Base-by-base conservation (phyloP, 2,113 vertebrate species). In the Crotalus horridus region DNA sequence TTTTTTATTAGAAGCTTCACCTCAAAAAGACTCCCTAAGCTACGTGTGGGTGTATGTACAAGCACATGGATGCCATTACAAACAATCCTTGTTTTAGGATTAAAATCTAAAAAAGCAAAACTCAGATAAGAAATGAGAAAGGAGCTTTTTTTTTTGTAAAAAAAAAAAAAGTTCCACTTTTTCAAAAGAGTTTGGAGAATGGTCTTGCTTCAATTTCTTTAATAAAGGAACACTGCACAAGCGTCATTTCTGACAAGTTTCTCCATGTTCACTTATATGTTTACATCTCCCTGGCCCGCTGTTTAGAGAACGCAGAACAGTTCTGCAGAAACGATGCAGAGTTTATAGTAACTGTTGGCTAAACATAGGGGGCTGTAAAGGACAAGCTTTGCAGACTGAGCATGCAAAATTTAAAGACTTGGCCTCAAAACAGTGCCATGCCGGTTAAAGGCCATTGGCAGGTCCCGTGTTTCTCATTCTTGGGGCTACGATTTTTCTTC, bases 401-500 rank as follows among this genome's bases (percentile, higher is more conserved):
- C 1, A 0, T 51, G 23, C 55, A 21, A n/a, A 33, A 85, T 6
- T n/a, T 58, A 43, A 58, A 11, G 15, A 64, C n/a, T 53, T 2
- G 6, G n/a, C 20, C 48, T 54, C 6, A 3, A 5, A 48, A 92
- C 13, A 89, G 12, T 4, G 10, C 43, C 23, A 4, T 39, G 13
- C 43, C 33, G 2, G 4, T 46, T 43, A 56, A 55, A 81, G 21
- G 13, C 33, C 23, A 85, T 85, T 12, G 8, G 64, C 51, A 3
- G 12, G 21, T 48, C 11, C n/a, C 17, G 6, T 53, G 58, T 89
- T 20, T 61, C 24, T 88, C 4, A 2, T 56, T 53, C n/a, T 23
- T 56, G 12, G 10, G 43, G 10, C 15, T n/a, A n/a, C 24, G 0
- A 24, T 13, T 11, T 69, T 61, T 0, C 5, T 0, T 6, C 91